A percentile compares a stretch with the other conserved stretches of the same genome.
Conservation (phyloP, 2,113 vertebrate genomes). For the Podilymbus podiceps region DNA sequence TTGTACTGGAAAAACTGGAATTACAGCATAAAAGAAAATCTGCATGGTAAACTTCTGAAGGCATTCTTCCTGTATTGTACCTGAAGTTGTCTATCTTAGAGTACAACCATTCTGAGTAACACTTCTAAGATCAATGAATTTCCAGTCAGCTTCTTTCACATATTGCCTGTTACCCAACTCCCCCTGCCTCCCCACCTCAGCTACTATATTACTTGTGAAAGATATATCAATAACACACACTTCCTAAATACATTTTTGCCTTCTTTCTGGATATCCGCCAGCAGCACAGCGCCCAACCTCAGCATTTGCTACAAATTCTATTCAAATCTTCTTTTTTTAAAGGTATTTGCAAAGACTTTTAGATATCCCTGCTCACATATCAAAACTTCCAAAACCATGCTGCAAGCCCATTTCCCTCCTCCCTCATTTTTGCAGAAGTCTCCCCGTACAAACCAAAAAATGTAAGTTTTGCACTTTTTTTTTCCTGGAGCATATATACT, state of each 20-base stretch:
- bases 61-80: background rate
- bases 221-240: background rate
- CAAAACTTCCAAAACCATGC: background rate
- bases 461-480: background rate
- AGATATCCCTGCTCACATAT: background rate
- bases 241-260: background rate
- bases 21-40: background rate
- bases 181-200: background rate
- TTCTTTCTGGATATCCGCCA: background rate
- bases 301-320: background rate
- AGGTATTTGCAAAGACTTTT: background rate
- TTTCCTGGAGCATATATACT: accelerated
- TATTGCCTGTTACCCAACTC: accelerated
- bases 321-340: background rate
- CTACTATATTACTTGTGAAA: background rate
- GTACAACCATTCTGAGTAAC: background rate
- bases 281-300: background rate
- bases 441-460: background rate
- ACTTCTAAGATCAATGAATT: background rate
- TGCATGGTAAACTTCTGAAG: background rate
- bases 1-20: background rate
- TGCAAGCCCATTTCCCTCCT: background rate
- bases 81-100: background rate
- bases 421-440: background rate
- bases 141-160: background rate